These are phyloP conservation scores for Callipepla squamata DNA, from an alignment of 2,113 vertebrate genomes.

Conservation along the genomic window DNA sequence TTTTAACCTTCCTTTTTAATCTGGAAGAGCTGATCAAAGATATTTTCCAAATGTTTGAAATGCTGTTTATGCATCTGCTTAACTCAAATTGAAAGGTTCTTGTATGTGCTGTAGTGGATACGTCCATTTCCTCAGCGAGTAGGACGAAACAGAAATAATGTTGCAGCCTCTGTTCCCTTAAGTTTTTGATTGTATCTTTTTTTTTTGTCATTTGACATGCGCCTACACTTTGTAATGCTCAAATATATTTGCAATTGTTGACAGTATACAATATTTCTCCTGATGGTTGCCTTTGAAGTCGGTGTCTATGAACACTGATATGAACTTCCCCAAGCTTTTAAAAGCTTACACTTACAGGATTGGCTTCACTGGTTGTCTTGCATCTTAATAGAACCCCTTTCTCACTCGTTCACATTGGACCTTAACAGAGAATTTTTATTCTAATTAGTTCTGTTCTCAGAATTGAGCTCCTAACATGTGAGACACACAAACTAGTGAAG, in stretches of 20 bases:
- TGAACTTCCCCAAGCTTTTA: background rate
- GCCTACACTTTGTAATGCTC: background rate
- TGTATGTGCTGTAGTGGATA: background rate
- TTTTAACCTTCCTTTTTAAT: constrained; percentile 39
- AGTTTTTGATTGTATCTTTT: background rate
- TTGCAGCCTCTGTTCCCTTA: background rate
- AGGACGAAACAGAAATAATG: constrained; percentile 16
- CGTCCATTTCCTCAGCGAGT: background rate
- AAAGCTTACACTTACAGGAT: background rate
- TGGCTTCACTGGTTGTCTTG: background rate
- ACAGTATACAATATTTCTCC: background rate
- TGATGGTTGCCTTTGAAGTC: constrained; percentile 25
- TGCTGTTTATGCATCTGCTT: constrained; percentile 17
- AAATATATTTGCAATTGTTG: background rate
- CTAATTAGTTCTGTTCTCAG: background rate
- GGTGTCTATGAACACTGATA: background rate
- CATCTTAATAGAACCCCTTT: background rate
- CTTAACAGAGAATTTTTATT: background rate
- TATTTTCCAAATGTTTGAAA: constrained; percentile 51
- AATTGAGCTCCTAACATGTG: background rate
- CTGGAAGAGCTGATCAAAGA: constrained; percentile 51
- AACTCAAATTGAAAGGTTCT: background rate
- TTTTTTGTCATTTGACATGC: background rate
- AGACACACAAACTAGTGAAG: background rate
- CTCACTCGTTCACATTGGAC: background rate